Percentiles rank a stretch among this genome's conserved stretches.
Conservation (phyloP, 2,888 invertebrate genomes). For the Erannis defoliaria region DNA sequence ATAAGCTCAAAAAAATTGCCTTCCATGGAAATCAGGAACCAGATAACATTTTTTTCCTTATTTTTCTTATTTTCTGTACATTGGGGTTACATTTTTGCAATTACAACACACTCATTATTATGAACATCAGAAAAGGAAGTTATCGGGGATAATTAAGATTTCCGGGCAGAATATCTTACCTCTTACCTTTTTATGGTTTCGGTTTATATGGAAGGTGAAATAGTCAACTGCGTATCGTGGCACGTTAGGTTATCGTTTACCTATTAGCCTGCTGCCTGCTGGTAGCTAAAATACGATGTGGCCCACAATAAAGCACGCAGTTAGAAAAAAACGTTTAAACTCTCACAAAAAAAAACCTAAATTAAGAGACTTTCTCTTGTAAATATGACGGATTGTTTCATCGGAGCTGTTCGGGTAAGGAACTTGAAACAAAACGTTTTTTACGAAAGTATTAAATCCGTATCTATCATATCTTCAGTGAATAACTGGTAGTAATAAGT, state of each 20-base stretch:
- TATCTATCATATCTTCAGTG: too few species aligned
- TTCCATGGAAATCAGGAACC: neutral
- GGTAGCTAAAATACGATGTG: neutral
- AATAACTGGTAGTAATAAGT: too few species aligned
- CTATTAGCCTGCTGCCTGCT: neutral
- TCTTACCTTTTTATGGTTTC: conserved; percentile 1
- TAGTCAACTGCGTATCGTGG: neutral
- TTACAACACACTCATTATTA: neutral
- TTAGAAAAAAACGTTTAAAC: too few species aligned
- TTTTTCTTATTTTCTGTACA: conserved; percentile 1
- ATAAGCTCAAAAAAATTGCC: neutral
- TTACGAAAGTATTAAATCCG: too few species aligned
- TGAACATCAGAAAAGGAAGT: neutral
- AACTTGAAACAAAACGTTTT: too few species aligned
- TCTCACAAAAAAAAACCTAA: too few species aligned
- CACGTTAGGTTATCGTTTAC: too few species aligned
- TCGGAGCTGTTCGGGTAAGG: too few species aligned
- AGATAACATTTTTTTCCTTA: neutral
- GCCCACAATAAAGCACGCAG: too few species aligned
- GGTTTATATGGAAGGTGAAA: neutral
- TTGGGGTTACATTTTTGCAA: neutral
- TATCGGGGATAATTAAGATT: neutral
- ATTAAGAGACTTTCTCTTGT: too few species aligned
- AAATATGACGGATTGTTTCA: too few species aligned
- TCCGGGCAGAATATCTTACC: neutral